Evolutionary conservation across 2,888 invertebrate species (phyloP), one percentile per base, ranked within the genome.

Genomic region (Cyclophora albipunctata): DNA sequence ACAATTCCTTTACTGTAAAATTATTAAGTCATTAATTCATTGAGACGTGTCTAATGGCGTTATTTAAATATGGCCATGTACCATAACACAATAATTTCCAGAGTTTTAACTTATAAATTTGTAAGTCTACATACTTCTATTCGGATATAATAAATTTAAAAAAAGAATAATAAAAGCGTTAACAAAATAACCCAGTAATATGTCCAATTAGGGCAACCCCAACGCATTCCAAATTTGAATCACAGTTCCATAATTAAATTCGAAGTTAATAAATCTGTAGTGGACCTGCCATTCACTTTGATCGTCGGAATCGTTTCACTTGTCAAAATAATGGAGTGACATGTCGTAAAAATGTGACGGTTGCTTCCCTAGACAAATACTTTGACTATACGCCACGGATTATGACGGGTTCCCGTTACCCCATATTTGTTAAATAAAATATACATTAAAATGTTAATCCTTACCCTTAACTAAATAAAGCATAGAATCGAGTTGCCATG

Each of bases 261-360:
- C 45, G 34, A 50, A 55, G 46, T 57, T 57, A 61, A 58, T 62
- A 60, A 66, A 65, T 56, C 57, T 55, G 49, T 45, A 57, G 54
- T 53, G 55, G 58, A 63, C 60, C 62, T 66, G 60, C 51, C 51
- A 48, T 51, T 51, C 56, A 60, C 64, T 66, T 64, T 64, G 59
- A 63, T 63, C 59, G 51, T 46, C 54, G 49, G 59, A 63, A 67
- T 66, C 66, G 66, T 71, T 66, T 67, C 69, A 71, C 71, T 73
- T 77, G 79, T 82, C 80, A 82, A 71, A 80, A 77, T 75, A 79
- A 78, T 76, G 71, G 72, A 74, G 71, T 74, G 76, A 71, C 73
- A 72, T 58, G 68, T 73, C 67, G 67, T 75, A 73, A 73, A 73
- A 78, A 75, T 58, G 59, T 69, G 70, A 75, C 73, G 67, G 71